Evolutionary conservation across 1,140 invertebrate species (phyloP).

Genomic region (Coptotermes formosanus): DNA sequence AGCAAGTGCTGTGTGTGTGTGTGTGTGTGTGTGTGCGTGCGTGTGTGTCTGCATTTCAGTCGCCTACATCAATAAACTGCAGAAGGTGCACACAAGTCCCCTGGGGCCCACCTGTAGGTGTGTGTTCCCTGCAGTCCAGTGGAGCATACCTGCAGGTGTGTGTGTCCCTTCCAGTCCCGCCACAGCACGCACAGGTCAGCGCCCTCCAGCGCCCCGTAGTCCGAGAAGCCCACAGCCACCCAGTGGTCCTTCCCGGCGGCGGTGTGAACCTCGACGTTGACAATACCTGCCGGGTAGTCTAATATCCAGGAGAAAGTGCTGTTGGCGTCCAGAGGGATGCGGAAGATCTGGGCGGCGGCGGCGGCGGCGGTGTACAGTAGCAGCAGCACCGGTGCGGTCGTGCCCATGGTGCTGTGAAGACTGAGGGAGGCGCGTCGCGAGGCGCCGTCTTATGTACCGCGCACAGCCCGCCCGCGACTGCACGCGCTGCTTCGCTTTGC

Average conservation of each 20-base stretch:
- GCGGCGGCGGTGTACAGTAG: not conserved
- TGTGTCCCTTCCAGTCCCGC: slow-evolving; percentile 62
- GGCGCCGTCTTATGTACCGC: not conserved
- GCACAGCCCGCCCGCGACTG: not conserved
- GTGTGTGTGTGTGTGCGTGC: too few relatives aligned
- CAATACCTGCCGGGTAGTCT: not conserved
- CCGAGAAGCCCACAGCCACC: slow-evolving; percentile 90
- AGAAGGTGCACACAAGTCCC: not conserved
- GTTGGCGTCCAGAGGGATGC: slow-evolving; percentile 26
- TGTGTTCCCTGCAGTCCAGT: too few relatives aligned
- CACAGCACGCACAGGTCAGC: slow-evolving; percentile 87
- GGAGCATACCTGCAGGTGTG: slow-evolving; percentile 64
- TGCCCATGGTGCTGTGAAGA: too few relatives aligned
- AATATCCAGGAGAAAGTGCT: slow-evolving; percentile 24
- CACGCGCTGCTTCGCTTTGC: too few relatives aligned
- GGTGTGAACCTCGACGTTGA: slow-evolving; percentile 53
- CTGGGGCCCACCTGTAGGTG: not conserved
- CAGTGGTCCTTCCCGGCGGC: slow-evolving; percentile 52
- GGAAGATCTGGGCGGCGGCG: not conserved
- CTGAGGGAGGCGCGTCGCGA: not conserved
- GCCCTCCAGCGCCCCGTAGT: slow-evolving; percentile 72
- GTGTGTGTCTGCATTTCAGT: not conserved
- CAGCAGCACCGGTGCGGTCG: not conserved
- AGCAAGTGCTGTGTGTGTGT: too few relatives aligned
- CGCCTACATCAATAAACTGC: not conserved